Base-by-base conservation (phyloP, 2,888 invertebrate genomes). In the Himalopsyche tibetana region DNA sequence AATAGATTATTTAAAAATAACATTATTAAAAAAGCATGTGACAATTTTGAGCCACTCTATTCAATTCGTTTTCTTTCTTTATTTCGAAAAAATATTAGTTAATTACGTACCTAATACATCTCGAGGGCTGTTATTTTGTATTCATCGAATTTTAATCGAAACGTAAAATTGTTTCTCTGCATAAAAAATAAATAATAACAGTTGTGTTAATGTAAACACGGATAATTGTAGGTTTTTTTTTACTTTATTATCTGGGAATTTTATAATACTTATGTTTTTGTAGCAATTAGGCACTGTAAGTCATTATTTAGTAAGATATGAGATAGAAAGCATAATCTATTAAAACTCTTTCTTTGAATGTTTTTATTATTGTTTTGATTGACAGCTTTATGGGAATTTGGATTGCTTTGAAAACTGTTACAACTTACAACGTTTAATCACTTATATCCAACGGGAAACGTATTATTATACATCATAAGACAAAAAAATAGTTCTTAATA, bases 141-240 rank as follows among this genome's bases (percentile, higher is more conserved):
- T 79, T 84, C 84, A 85, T 88, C 84, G 87, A 84, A 85, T 85
- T 82, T 82, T 87, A 88, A 88, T 88, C 88, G 88, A 88, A 84
- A 80, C 82, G 83, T 82, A 84, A 87, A 86, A 85, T 79, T 80
- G 40, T 80, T 80, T 80, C 80, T 17, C 51, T 51, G 6, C 15
- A 80, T 80, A 40, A 80, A 40, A 74, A 80, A 69, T n/a, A 28
- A 19, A 28, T 38, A 63, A 63, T 63, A 63, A 19, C 63, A 51
- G 55, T 19, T 36, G 74, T 45, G 42, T 85, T 82, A 85, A 82
- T 74, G 55, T 82, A 82, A 79, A 55, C 69, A 80, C 51, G 82
- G 51, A 40, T 80, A 85, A 82, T 80, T 79, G 55, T 74, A 36
- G 17, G 84, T 80, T 80, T 84, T 63, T 55, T 19, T 63, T 19